Percentiles rank a stretch among this genome's conserved stretches.
These are phyloP conservation scores for Caenorhabditis sp. DNA, from an alignment of 2,888 invertebrate species.

Conservation along the genomic window DNA sequence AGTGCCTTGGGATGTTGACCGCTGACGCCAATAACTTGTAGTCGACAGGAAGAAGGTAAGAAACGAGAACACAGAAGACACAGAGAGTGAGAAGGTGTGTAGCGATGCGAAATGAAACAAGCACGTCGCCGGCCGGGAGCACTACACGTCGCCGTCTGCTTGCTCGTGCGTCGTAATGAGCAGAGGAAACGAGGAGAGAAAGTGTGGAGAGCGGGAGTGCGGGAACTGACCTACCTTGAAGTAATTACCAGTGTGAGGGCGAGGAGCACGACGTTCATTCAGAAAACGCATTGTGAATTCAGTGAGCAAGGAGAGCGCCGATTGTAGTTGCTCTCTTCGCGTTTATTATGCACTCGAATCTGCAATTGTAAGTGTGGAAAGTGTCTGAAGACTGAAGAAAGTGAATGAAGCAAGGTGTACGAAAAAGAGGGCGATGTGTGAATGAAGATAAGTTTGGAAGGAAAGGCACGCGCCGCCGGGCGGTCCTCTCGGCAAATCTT, in stretches of 20 bases:
- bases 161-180: conserved; percentile 30
- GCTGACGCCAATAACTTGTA: conserved; percentile 13
- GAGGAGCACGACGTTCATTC: conserved; percentile 63
- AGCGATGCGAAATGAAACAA: conserved; percentile 57
- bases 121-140: conserved; percentile 16
- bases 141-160: conserved; percentile 14
- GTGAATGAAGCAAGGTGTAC: conserved; percentile 20
- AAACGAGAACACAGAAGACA: conserved; percentile 4
- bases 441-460: conserved; percentile 44
- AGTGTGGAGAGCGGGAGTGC: background rate
- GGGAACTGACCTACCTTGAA: conserved; percentile 53
- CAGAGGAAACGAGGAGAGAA: background rate
- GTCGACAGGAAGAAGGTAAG: background rate
- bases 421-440: conserved; percentile 6
- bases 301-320: conserved; percentile 8
- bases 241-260: conserved; percentile 61
- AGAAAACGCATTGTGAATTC: conserved; percentile 60
- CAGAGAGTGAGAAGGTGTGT: conserved; percentile 43
- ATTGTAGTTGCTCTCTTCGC: conserved; percentile 16
- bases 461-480: conserved; percentile 19
- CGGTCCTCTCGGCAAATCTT: conserved; percentile 29
- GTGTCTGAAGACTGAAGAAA: background rate
- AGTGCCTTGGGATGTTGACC: background rate
- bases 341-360: conserved; percentile 61
- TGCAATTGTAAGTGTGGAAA: conserved; percentile 50